phyloP scores from a whole-genome alignment of 2,113 vertebrate species.

The Boleophthalmus pectinirostris region DNA sequence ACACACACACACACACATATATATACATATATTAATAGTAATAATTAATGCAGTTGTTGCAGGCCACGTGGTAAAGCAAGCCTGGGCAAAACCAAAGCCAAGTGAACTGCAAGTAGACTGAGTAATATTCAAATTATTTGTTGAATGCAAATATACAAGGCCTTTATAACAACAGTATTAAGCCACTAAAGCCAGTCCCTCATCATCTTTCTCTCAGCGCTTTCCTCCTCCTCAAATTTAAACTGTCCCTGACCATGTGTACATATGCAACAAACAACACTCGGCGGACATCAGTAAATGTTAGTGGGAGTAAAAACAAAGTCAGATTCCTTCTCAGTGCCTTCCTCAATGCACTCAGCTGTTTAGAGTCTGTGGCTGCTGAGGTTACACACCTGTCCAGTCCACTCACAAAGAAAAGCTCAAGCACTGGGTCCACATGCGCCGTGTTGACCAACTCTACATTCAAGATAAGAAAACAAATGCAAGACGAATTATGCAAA shows the following conservation, averaged over 20 bases:
- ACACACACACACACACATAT: too few relatives aligned
- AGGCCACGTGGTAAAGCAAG: too few relatives aligned
- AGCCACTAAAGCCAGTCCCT: neutral
- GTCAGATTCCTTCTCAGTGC: slow-evolving; percentile 43
- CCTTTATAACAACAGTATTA: neutral
- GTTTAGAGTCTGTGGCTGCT: slow-evolving; percentile 56
- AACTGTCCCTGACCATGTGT: slow-evolving; percentile 37
- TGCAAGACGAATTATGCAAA: neutral
- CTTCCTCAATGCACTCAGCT: slow-evolving; percentile 49
- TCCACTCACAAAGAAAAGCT: slow-evolving; percentile 36
- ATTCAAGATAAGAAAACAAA: neutral
- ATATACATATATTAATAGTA: too few relatives aligned
- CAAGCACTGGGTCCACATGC: neutral
- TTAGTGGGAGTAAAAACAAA: slow-evolving; percentile 57
- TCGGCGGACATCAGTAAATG: slow-evolving; percentile 52
- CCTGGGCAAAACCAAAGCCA: too few relatives aligned
- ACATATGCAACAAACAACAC: slow-evolving; percentile 57
- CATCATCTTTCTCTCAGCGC: slow-evolving; percentile 3
- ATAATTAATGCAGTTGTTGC: too few relatives aligned
- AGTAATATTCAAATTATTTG: neutral
- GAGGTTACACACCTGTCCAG: slow-evolving; percentile 68
- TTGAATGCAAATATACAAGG: neutral
- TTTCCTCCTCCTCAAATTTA: slow-evolving; percentile 38
- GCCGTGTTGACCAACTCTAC: slow-evolving; percentile 8
- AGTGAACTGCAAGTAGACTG: neutral